Percentiles rank a stretch among this genome's conserved stretches.
These are phyloP conservation scores for Aspidiotus destructor DNA, from an alignment of 2,888 invertebrate genomes.

Conservation along the genomic window DNA sequence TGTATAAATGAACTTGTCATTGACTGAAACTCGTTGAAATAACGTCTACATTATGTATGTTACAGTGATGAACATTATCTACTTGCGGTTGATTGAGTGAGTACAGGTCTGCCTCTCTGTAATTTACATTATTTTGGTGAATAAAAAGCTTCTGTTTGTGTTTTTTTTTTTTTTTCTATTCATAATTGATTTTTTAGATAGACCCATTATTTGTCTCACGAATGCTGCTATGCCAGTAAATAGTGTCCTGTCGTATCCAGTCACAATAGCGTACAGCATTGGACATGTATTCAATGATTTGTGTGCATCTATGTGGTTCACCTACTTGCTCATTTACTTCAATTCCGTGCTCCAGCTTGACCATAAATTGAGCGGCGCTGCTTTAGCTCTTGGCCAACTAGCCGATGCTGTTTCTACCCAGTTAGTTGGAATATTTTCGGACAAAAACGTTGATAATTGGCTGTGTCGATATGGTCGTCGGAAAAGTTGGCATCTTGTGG, in stretches of 20 bases:
- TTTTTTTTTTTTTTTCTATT: background rate
- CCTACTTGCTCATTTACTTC: constrained; percentile 76
- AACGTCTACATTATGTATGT: no score
- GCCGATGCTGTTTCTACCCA: constrained; percentile 58
- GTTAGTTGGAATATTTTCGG: constrained; percentile 75
- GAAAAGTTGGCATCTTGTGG: constrained; percentile 82
- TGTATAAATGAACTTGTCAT: no score
- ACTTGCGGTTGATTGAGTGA: no score
- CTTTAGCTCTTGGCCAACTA: constrained; percentile 62
- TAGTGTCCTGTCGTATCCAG: constrained; percentile 33
- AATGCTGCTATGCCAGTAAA: constrained; percentile 32
- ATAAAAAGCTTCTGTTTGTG: no score
- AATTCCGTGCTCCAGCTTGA: constrained; percentile 49
- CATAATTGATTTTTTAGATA: background rate
- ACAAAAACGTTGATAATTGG: constrained; percentile 56
- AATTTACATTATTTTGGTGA: no score
- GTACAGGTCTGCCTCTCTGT: no score
- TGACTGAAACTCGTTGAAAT: no score
- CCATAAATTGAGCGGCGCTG: constrained; percentile 46
- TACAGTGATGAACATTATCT: no score
- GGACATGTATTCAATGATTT: constrained; percentile 88
- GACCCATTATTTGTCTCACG: constrained; percentile 8
- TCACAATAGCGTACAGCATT: constrained; percentile 54
- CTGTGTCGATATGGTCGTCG: constrained; percentile 65
- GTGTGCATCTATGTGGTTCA: constrained; percentile 90